Evolutionary conservation across 1,140 invertebrate species (phyloP).

Genomic region (Drosophila ironensis): DNA sequence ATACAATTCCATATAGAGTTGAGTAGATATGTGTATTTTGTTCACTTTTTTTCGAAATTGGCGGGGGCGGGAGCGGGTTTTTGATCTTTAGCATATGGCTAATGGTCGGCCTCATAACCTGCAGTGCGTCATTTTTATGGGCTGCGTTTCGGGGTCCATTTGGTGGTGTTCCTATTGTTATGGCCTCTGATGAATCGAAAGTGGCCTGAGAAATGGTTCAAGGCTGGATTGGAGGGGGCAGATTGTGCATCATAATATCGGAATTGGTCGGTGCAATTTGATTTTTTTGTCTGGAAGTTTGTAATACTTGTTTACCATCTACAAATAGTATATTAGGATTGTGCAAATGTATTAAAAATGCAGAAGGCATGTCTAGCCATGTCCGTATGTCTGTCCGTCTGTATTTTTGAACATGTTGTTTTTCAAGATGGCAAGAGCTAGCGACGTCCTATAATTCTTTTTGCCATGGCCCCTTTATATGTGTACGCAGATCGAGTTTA

Average conservation of each 20-base stretch:
- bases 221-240: constrained; percentile 18
- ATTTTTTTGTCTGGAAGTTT: constrained; percentile 7
- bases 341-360: too few species aligned
- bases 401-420: too few species aligned
- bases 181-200: constrained; percentile 21
- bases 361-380: neutral
- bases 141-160: neutral
- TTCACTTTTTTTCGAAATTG: constrained; percentile 9
- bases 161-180: neutral
- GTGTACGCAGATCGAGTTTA: too few species aligned
- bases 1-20: constrained; percentile 62
- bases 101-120: constrained; percentile 43
- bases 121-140: constrained; percentile 37
- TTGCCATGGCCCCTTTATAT: too few species aligned
- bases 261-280: neutral
- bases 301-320: neutral
- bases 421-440: too few species aligned
- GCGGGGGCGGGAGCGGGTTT: constrained; percentile 37
- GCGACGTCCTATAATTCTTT: too few species aligned
- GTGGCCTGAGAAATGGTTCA: constrained; percentile 34
- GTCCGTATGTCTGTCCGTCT: too few species aligned
- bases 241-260: neutral
- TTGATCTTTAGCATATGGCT: constrained; percentile 69
- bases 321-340: too few species aligned
- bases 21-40: neutral